These are phyloP conservation scores for Myripristis murdjan DNA, from an alignment of 2,797 vertebrate species.

Conservation along the genomic window DNA sequence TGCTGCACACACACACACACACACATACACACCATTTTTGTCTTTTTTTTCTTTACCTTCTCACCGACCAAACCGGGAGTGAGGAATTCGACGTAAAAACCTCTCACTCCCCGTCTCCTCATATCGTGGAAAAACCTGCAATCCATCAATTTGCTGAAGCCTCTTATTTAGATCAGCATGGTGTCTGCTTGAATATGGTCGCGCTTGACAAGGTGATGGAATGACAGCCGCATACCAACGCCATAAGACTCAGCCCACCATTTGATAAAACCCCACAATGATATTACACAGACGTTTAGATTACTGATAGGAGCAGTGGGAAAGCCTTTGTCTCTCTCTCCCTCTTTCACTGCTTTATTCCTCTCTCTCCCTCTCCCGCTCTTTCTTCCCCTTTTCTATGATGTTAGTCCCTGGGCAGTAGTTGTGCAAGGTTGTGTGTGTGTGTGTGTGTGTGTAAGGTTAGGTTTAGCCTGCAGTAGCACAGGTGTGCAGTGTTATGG, in stretches of 20 bases:
- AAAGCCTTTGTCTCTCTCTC: conserved; percentile 70
- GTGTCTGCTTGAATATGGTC: conserved; percentile 76
- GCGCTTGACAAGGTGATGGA: conserved; percentile 80
- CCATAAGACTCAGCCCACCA: conserved; percentile 67
- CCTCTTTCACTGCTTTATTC: conserved; percentile 51
- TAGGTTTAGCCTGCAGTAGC: conserved; percentile 75
- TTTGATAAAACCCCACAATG: conserved; percentile 76
- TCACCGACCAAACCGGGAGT: conserved; percentile 43
- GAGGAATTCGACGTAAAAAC: conserved; percentile 50
- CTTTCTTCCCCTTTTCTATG: conserved; percentile 54
- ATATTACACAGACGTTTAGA: conserved; percentile 80
- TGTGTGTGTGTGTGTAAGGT: conserved; percentile 63
- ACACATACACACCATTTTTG: conserved; percentile 13
- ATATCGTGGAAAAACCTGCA: conserved; percentile 73
- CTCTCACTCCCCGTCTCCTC: conserved; percentile 65
- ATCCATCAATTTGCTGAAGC: conserved; percentile 77
- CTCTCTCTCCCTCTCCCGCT: conserved; percentile 31
- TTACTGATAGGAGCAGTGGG: conserved; percentile 79
- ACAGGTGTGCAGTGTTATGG: conserved; percentile 82
- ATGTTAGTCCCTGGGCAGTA: conserved; percentile 72
- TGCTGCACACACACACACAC: conserved; percentile 25
- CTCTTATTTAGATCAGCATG: conserved; percentile 82
- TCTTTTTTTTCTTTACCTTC: too few relatives aligned
- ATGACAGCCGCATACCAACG: conserved; percentile 77
- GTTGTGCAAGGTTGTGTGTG: conserved; percentile 52